Evolutionary conservation across 2,888 invertebrate genomes (phyloP), one percentile per base, ranked within the genome.

Genomic region (Drosophila demipolita): DNA sequence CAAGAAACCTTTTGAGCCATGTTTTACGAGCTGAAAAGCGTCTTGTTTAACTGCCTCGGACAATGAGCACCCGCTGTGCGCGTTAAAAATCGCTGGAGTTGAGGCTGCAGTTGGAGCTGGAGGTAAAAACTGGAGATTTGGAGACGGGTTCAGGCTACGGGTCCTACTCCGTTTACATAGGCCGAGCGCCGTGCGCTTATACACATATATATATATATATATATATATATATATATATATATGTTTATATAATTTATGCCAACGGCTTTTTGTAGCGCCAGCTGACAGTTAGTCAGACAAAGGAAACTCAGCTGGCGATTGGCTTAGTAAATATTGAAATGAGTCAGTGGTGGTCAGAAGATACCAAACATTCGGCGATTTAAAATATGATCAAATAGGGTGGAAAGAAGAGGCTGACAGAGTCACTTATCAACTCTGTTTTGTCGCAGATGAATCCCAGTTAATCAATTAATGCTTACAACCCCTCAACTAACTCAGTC

Each of bases 21-120:
- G 89, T 82, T 89, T 85, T 85, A 85, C 83, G 85, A 85, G 85
- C 85, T 85, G 84, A 85, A 85, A 85, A 85, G 84, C 84, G 87
- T 85, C 84, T 85, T 85, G 89, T 89, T 85, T 89, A 89, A 87
- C 85, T 85, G 89, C 82, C 75, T 72, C 57, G 86, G 69, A 89
- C 85, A 85, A 85, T 89, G 86, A 72, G 83, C 89, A 66, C 85
- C 89, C 86, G 85, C 85, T 85, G 85, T 50, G 89, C 66, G 85
- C 78, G 89, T 85, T 85, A 85, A 85, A 89, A 85, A 87, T 85
- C 86, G 89, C 87, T 78, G 71, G 62, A 75, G 63, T 62, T 84
- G 69, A 42, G 70, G 68, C 55, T 73, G 74, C 53, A 65, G 63
- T 38, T 61, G 78, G 38, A 49, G 40, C 48, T 26, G 3, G 26